Conservation (phyloP, 1,140 invertebrate species). For the Probaryconus sp. region DNA sequence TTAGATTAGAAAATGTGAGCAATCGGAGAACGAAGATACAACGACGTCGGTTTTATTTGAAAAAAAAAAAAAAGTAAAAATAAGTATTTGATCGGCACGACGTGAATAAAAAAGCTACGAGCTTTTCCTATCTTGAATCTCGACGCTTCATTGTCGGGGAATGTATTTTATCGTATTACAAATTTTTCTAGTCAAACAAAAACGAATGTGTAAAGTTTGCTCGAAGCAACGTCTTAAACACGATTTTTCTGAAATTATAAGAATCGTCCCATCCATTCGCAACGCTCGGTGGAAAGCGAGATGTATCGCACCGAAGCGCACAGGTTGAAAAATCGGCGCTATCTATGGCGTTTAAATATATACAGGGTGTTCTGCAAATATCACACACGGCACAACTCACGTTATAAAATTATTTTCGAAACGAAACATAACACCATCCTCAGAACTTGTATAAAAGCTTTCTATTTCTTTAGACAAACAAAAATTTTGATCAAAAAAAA, state of each 20-base stretch:
- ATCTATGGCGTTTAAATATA: conserved; percentile 22
- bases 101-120: conserved; percentile 44
- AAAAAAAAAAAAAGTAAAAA: no score
- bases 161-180: conserved; percentile 49
- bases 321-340: conserved; percentile 24
- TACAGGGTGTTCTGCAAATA: conserved; percentile 29
- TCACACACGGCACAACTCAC: no score
- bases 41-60: no score
- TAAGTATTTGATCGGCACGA: no score
- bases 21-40: no score
- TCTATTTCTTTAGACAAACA: no score
- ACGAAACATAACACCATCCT: no score
- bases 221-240: conserved; percentile 42
- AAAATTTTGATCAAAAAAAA: no score
- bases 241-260: conserved; percentile 35
- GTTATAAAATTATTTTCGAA: no score
- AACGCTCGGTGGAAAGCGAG: conserved; percentile 37
- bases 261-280: conserved; percentile 38
- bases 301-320: conserved; percentile 36
- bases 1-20: no score
- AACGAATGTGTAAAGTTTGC: conserved; percentile 40
- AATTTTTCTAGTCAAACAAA: conserved; percentile 42
- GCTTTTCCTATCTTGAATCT: conserved; percentile 51
- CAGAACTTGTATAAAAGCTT: no score
- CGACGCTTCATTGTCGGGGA: conserved; percentile 47